These are phyloP conservation scores for Manduca sexta DNA, from an alignment of 1,140 invertebrate species.

Conservation along the genomic window DNA sequence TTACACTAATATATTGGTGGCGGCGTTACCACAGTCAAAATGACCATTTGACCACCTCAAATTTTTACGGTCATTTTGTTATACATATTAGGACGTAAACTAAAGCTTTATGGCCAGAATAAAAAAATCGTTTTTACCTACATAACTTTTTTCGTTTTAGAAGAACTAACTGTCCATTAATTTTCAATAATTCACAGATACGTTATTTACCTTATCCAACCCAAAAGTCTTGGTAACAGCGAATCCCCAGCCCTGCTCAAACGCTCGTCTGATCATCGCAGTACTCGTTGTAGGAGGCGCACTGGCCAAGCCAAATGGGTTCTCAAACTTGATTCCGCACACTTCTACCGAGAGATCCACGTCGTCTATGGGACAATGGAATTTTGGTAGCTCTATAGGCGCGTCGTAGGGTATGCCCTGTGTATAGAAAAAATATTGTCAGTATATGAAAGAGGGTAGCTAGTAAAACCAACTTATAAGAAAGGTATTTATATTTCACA, in stretches of 20 bases:
- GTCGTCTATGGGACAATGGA: conserved; percentile 93
- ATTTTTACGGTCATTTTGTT: too few species aligned
- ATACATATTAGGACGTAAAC: too few species aligned
- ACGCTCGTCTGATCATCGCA: conserved; percentile 95
- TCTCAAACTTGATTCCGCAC: conserved; percentile 95
- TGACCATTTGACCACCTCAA: too few species aligned
- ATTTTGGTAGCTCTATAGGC: conserved; percentile 87
- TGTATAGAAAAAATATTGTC: conserved; percentile 1
- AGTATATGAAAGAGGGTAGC: too few species aligned
- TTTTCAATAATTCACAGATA: neutral
- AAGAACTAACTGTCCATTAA: neutral
- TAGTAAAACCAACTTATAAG: too few species aligned
- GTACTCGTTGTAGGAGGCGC: conserved; percentile 96
- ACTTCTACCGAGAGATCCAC: conserved; percentile 95
- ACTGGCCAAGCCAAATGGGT: conserved; percentile 97
- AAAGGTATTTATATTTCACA: too few species aligned
- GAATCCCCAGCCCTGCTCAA: conserved; percentile 97
- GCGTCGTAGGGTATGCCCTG: conserved; percentile 77
- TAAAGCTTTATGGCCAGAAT: too few species aligned
- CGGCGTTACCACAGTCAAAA: too few species aligned
- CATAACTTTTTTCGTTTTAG: too few species aligned
- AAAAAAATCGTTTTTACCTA: too few species aligned
- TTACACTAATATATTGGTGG: too few species aligned
- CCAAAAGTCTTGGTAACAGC: conserved; percentile 97
- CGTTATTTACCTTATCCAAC: conserved; percentile 88